phyloP scores from a whole-genome alignment of 2,797 vertebrate genomes.

The Girardinus metallicus region DNA sequence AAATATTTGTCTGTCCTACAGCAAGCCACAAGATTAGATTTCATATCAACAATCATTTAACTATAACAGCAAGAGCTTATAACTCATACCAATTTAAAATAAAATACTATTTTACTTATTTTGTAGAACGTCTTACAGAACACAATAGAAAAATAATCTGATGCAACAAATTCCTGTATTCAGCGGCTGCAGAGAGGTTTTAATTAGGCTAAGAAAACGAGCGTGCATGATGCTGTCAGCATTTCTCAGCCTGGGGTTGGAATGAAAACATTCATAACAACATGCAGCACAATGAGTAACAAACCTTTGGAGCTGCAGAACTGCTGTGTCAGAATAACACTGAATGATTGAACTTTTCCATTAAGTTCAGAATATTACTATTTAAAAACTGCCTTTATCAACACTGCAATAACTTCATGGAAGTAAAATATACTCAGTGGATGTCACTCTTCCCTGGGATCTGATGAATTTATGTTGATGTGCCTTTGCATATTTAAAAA shows the following conservation, averaged over 20 bases:
- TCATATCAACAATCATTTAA: too few relatives aligned
- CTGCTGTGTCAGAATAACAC: neutral
- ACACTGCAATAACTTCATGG: neutral
- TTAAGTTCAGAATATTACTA: neutral
- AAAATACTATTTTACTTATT: neutral
- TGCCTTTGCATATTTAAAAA: neutral
- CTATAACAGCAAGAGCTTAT: neutral
- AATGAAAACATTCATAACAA: conserved; percentile 7
- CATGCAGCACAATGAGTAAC: neutral
- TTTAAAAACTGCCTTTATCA: neutral
- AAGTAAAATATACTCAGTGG: neutral
- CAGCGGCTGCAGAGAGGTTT: neutral
- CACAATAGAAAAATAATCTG: neutral
- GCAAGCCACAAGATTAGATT: neutral
- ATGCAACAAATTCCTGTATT: neutral
- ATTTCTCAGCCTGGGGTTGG: neutral
- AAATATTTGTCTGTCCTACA: neutral
- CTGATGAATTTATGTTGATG: neutral
- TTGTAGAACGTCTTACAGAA: neutral
- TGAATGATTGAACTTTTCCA: neutral
- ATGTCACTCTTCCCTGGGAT: neutral
- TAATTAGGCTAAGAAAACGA: neutral
- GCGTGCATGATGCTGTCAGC: neutral
- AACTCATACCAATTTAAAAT: neutral
- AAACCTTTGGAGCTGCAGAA: neutral